Percentiles rank a stretch among this genome's conserved stretches.
Conservation (phyloP, 2,797 vertebrate species). For the Hybognathus amarus region DNA sequence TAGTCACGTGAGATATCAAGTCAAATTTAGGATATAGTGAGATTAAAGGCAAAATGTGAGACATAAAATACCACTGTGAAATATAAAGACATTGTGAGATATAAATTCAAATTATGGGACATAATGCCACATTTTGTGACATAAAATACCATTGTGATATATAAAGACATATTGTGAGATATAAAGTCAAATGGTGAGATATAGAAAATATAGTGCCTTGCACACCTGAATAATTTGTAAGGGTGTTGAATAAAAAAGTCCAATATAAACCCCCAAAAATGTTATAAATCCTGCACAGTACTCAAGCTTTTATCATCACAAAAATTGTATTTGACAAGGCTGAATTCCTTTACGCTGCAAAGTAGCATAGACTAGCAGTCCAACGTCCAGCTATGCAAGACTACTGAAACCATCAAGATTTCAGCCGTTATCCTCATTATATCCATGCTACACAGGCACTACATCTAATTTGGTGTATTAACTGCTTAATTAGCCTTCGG, state of each 20-base stretch:
- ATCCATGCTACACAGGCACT: constrained; percentile 64
- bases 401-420: constrained; percentile 17
- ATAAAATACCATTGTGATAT: background rate
- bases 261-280: background rate
- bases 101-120: background rate
- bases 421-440: constrained; percentile 49
- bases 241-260: background rate
- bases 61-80: background rate
- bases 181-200: background rate
- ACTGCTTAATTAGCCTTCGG: constrained; percentile 75
- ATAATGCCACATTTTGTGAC: background rate
- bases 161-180: background rate
- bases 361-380: background rate
- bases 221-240: background rate
- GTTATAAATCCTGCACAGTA: background rate
- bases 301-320: background rate
- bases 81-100: background rate
- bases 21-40: background rate
- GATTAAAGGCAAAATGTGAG: background rate
- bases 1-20: background rate
- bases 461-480: constrained; percentile 72
- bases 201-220: background rate
- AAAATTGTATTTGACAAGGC: background rate
- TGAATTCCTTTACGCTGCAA: background rate
- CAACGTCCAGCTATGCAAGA: background rate